Evolutionary conservation across 53 echinoderm and acorn worm genomes (phyloP).

Genomic region (Pentamera pediparva): DNA sequence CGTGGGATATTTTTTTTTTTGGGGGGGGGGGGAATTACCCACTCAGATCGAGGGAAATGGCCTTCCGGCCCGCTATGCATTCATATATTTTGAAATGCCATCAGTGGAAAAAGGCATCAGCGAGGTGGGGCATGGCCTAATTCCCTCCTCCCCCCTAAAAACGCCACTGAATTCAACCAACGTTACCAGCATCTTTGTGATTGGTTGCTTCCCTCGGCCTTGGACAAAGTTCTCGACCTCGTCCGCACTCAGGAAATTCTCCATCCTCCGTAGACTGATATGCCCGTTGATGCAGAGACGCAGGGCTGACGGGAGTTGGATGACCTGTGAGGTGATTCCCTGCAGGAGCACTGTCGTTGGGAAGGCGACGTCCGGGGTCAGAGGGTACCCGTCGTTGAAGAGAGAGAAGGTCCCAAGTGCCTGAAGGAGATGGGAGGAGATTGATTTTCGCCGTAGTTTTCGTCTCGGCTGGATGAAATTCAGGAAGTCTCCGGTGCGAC

Average conservation of each 20-base stretch:
- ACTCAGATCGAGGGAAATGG: too few relatives aligned
- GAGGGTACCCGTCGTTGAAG: constrained; percentile 32
- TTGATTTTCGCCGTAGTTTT: too few relatives aligned
- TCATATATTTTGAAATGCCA: too few relatives aligned
- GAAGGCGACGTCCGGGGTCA: constrained; percentile 78
- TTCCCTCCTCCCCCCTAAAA: too few relatives aligned
- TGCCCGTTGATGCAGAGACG: constrained; percentile 49
- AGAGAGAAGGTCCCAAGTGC: constrained; percentile 35
- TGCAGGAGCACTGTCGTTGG: constrained; percentile 40
- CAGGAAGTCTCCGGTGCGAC: too few relatives aligned
- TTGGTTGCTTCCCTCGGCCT: not conserved
- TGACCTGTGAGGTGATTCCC: constrained; percentile 39
- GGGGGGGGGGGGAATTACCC: too few relatives aligned
- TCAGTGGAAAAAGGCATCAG: too few relatives aligned
- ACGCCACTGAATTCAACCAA: too few relatives aligned
- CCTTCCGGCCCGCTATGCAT: too few relatives aligned
- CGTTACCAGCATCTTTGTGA: not conserved
- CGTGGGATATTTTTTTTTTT: too few relatives aligned
- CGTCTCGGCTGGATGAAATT: too few relatives aligned
- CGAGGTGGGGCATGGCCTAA: too few relatives aligned
- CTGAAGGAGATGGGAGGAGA: constrained; percentile 5
- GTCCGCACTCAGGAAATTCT: constrained; percentile 51
- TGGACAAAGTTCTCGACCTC: constrained; percentile 55
- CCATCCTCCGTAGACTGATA: constrained; percentile 60
- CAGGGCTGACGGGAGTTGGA: constrained; percentile 44